Base-by-base conservation (phyloP, 2,888 invertebrate species). In the Lithophane semibrunnea region DNA sequence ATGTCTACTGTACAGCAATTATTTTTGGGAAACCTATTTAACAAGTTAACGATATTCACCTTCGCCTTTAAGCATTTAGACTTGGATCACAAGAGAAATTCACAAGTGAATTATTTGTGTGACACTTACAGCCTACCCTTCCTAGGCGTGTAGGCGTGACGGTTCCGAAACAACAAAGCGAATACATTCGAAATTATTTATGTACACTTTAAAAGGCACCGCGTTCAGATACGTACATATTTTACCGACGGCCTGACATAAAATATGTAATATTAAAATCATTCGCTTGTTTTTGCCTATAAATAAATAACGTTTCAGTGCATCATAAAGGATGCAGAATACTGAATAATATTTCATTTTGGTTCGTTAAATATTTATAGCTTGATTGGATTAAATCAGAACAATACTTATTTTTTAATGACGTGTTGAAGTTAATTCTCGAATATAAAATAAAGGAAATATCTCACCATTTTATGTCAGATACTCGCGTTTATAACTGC, bases 171-270 rank as follows among this genome's bases (percentile, higher is more conserved):
- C 69, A 84, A 84, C 84, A 80, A 69, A 81, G 72, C 69, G 69
- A 82, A 67, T 73, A 58, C 77, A 77, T 69, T 73, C 63, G 29
- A 72, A 83, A 84, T 86, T 84, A 84, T 84, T 84, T 79, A 79
- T 84, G 72, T 71, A 86, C 69, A 86, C 73, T 83, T 83, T 83
- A 69, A 86, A 86, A 86, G 63, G 73, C 56, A 70, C 79, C 79
- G 66, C 29, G 66, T 85, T 86, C 83, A 61, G 65, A 73, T 63
- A 21, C 52, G 44, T 81, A 77, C 73, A 82, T 85, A 82, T 78
- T 85, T 85, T 68, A 85, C 56, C 21, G 49, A 61, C 21, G 44
- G 56, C 29, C 56, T 61, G 73, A 74, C 85, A 87, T 78, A 75
- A 87, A 84, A 75, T 65, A 87, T 75, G 75, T 71, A 84, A 60